Base-by-base conservation (phyloP, 92 coral and sea anemone genomes). In the Pocillopora grandis region DNA sequence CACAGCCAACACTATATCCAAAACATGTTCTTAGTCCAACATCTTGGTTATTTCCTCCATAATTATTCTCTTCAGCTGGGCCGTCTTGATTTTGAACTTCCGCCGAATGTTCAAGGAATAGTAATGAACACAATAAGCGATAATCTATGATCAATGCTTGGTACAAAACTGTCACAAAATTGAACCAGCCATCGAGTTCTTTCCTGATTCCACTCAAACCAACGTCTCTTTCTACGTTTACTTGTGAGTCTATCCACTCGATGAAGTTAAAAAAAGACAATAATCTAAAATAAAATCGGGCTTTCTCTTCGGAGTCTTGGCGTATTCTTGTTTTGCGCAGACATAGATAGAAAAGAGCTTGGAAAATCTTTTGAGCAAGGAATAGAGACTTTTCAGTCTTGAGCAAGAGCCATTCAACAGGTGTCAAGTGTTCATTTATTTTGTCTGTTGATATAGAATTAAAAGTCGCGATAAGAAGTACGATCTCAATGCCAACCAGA, bases 241-340 rank as follows among this genome's bases (percentile, higher is more conserved):
- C 87, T 19, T 86, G 80, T 9, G 88, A 77, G 85, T 90, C 90
- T 20, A 93, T 76, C 97, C 97, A 93, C 74, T 75, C 82, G 11
- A 87, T 88, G 56, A 93, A 79, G 83, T 92, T 92, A 23, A 85
- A 81, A 83, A 88, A 92, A 6, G 96, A 74, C 2, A 86, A 11
- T n/a, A 79, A 62, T 80, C 72, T 64, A 20, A 86, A 76, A 14
- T 79, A 86, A 73, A 86, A 86, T 10, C 33, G 65, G 56, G 89
- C 89, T 36, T 76, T 62, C 21, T 56, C 80, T n/a, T 33, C 74
- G 70, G 12, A 79, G 9, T 56, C 75, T 31, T 0, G 17, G 55
- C 59, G 10, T 16, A 79, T 59, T 23, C 13, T 55, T 19, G 75
- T 72, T 33, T 73, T 68, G n/a, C 89, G 60, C 21, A 86, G 70